Evolutionary conservation across 2,888 invertebrate genomes (phyloP).

Genomic region (Papilio demoleus): DNA sequence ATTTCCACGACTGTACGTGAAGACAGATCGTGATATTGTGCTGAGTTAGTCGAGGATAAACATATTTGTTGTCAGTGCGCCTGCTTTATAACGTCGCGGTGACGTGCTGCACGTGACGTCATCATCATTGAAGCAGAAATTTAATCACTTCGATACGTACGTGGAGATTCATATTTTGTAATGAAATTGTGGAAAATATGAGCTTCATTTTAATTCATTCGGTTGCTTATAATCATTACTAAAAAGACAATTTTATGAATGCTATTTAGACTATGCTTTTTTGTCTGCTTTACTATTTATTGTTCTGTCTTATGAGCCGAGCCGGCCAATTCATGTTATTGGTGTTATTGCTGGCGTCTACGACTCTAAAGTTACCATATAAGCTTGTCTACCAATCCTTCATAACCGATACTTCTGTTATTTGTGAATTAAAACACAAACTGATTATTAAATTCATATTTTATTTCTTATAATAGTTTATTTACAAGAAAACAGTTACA

Average conservation of each 20-base stretch:
- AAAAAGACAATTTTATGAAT: not conserved
- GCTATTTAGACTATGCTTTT: too few species aligned
- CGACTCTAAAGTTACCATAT: too few species aligned
- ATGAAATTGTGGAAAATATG: not conserved
- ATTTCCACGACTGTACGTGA: too few species aligned
- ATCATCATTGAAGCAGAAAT: constrained; percentile 23
- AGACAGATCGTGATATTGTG: constrained; percentile 15
- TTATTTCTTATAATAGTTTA: constrained; percentile 29
- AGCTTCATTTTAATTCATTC: not conserved
- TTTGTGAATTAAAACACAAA: not conserved
- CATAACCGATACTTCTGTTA: not conserved
- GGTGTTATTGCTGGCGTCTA: too few species aligned
- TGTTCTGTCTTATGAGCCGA: too few species aligned
- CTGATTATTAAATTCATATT: constrained; percentile 14
- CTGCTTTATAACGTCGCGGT: not conserved
- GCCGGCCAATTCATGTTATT: too few species aligned
- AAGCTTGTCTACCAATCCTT: too few species aligned
- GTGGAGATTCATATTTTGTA: not conserved
- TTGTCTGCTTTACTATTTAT: too few species aligned
- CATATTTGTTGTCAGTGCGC: not conserved
- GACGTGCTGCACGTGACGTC: constrained; percentile 1
- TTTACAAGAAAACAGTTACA: constrained; percentile 21
- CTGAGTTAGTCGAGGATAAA: constrained; percentile 11
- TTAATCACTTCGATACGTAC: constrained; percentile 12
- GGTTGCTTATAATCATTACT: too few species aligned